Conservation (phyloP, 1,140 invertebrate genomes). For the Tyrophagus putrescentiae region DNA sequence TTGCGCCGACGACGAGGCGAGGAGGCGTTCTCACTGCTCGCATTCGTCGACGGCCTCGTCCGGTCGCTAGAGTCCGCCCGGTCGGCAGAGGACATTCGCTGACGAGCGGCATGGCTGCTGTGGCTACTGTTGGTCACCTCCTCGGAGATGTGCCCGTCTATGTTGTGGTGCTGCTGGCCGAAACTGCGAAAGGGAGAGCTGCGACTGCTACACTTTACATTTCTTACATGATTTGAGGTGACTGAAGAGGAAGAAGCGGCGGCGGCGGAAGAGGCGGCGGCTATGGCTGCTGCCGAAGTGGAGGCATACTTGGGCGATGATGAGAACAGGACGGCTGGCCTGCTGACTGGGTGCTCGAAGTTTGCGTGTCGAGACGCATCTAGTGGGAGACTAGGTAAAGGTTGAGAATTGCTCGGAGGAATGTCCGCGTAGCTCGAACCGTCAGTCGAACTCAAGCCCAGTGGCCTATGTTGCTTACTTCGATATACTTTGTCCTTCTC, state of each 20-base stretch:
- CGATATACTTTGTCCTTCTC: conserved; percentile 9
- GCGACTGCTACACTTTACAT: background rate
- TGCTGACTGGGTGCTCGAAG: background rate
- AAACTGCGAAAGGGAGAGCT: background rate
- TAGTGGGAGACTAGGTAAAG: background rate
- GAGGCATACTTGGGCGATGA: background rate
- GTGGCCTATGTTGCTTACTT: conserved; percentile 13
- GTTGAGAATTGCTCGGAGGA: conserved; percentile 14
- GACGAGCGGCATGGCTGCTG: conserved; percentile 18
- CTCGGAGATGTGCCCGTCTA: conserved; percentile 16
- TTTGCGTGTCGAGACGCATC: background rate
- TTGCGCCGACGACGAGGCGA: conserved; percentile 32
- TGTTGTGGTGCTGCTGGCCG: background rate
- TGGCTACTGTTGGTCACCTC: conserved; percentile 16
- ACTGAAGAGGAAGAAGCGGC: background rate
- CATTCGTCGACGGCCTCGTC: conserved; percentile 10
- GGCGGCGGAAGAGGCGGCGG: background rate
- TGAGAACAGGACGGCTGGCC: background rate
- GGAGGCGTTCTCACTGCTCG: background rate
- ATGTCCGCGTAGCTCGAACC: background rate
- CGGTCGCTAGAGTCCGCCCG: conserved; percentile 18
- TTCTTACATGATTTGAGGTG: background rate
- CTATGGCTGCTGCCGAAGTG: background rate
- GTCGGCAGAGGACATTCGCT: background rate
- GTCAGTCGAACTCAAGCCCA: conserved; percentile 15